Evolutionary conservation across 2,888 invertebrate species (phyloP), one percentile per base, ranked within the genome.

Genomic region (Nomada fabriciana): DNA sequence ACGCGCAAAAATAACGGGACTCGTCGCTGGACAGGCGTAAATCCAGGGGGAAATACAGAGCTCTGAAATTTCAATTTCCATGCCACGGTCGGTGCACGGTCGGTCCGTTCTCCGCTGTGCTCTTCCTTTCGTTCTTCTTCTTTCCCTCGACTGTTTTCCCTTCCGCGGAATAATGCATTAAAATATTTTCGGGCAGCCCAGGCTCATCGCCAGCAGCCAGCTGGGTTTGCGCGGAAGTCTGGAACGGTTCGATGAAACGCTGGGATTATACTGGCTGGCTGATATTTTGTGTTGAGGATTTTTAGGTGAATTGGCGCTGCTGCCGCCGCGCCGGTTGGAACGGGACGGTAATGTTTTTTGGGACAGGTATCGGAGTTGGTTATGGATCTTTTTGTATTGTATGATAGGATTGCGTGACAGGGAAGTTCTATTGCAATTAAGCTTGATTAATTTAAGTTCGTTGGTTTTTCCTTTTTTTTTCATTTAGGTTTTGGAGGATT

Each of bases 1-100:
- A 88, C 76, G 80, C 64, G 68, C 70, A 83, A 77, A 83, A 77
- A 76, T 76, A 61, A 76, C 64, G 53, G 69, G 57, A 55, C 47
- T 71, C 57, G 82, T 78, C 64, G 73, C 61, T 65, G 23, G 64
- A 29, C 47, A 15, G 15, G 29, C 59, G 59, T 69, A 64, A 64
- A 70, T 76, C 63, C 71, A 47, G 53, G 29, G 18, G 69, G 11
- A 60, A 68, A 65, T 55, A 68, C 71, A 29, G 53, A 53, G 42
- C 74, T 36, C 50, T 75, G 65, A 80, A 80, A 78, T 81, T 82
- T 64, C 71, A 53, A 74, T 69, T 73, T 69, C 29, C 50, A 42
- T 47, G 20, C 47, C 57, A 5, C 42, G n/a, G 29, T 23, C 50
- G 9, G 18, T 25, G 4, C 43, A 10, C 9, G 25, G 25, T 25